A percentile compares a stretch with the other conserved stretches of the same genome.
phyloP scores from a whole-genome alignment of 2,113 vertebrate genomes.

The Cyphomyrus plagiostoma region DNA sequence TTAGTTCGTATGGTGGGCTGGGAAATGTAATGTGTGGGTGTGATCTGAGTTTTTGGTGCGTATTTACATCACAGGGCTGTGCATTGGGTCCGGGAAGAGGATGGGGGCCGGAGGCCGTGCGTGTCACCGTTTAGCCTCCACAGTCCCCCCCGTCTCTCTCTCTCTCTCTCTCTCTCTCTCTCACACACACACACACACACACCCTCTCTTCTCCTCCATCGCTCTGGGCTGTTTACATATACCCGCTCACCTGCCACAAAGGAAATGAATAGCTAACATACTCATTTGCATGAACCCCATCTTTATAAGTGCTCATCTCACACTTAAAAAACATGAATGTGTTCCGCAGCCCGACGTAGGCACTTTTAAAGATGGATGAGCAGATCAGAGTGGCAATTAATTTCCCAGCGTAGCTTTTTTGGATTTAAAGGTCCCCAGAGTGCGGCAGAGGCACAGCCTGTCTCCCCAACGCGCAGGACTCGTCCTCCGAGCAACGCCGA shows the following conservation, averaged over 20 bases:
- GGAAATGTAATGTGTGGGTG: constrained; percentile 70
- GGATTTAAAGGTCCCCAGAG: constrained; percentile 70
- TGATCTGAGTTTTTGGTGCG: constrained; percentile 71
- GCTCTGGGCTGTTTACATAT: constrained; percentile 79
- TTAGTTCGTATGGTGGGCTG: constrained; percentile 74
- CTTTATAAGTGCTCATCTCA: constrained; percentile 69
- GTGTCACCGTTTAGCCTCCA: constrained; percentile 46
- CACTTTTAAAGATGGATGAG: constrained; percentile 74
- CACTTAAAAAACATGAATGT: constrained; percentile 48
- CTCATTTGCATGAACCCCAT: constrained; percentile 83
- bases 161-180: no score
- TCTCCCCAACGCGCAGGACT: constrained; percentile 69
- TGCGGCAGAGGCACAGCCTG: constrained; percentile 60
- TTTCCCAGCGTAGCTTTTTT: constrained; percentile 66
- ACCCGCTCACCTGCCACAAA: constrained; percentile 75
- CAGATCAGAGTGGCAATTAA: constrained; percentile 76
- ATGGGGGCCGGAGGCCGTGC: constrained; percentile 34
- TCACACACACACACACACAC: constrained; percentile 57
- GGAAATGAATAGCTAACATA: constrained; percentile 88
- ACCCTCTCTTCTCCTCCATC: constrained; percentile 67
- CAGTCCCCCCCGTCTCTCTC: not conserved
- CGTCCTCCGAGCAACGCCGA: constrained; percentile 41
- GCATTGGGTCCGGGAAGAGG: constrained; percentile 45
- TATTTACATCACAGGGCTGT: constrained; percentile 71
- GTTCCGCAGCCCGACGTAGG: constrained; percentile 35